A percentile compares a stretch with the other conserved stretches of the same genome.
These are phyloP conservation scores for Phengaris alcon DNA, from an alignment of 2,888 invertebrate genomes.

Conservation along the genomic window DNA sequence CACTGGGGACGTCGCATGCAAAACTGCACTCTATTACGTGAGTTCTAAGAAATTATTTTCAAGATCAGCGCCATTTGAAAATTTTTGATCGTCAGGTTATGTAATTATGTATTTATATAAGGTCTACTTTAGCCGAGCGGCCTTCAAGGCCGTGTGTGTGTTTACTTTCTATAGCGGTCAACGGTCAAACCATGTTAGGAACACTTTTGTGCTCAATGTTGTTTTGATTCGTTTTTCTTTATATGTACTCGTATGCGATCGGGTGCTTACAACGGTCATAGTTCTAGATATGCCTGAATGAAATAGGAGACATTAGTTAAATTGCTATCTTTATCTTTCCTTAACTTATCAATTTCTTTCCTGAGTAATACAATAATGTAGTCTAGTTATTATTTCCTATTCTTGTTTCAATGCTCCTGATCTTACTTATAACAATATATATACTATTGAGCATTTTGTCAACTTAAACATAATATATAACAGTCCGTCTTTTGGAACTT, in stretches of 20 bases:
- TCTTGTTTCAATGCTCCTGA: neutral
- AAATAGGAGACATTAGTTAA: neutral
- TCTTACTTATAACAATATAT: neutral
- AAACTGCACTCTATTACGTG: constrained; percentile 48
- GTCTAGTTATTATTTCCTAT: too few species aligned
- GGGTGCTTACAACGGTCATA: neutral
- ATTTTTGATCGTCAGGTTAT: constrained; percentile 47
- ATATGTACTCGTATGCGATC: neutral
- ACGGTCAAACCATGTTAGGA: constrained; percentile 42
- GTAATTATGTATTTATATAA: constrained; percentile 44
- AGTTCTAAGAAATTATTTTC: constrained; percentile 46
- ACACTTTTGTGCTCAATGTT: constrained; percentile 50
- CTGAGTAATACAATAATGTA: too few species aligned
- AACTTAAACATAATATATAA: neutral
- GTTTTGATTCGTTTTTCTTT: constrained; percentile 36
- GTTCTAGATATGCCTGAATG: neutral
- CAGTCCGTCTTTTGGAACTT: neutral
- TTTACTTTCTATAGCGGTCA: constrained; percentile 75
- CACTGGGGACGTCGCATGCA: constrained; percentile 49
- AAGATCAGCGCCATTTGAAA: constrained; percentile 38
- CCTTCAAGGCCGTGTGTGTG: constrained; percentile 70
- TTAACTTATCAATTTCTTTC: neutral
- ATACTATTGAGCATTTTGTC: neutral
- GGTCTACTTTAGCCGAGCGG: constrained; percentile 45
- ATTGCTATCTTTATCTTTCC: neutral